phyloP scores from a whole-genome alignment of 2,797 vertebrate species.

The Numenius phaeopus region DNA sequence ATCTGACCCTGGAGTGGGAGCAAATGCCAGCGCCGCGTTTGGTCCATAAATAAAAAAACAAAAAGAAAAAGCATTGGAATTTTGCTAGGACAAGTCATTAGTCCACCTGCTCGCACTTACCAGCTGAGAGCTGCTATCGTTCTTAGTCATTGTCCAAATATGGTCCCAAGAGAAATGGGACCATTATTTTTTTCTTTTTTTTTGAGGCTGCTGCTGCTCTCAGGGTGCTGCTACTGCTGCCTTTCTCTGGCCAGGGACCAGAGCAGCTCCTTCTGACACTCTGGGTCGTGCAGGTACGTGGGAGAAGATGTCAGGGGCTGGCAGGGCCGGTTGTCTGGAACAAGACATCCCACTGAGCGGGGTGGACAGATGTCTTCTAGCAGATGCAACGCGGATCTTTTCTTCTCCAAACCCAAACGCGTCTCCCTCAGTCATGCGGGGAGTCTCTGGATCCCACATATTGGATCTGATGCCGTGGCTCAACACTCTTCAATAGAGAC shows the following conservation, averaged over 20 bases:
- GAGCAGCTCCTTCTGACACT: not conserved
- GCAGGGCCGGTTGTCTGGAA: not conserved
- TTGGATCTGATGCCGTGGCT: not conserved
- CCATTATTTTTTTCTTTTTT: not conserved
- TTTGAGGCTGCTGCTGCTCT: not conserved
- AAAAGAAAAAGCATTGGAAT: not conserved
- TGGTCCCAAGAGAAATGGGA: not conserved
- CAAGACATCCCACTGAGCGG: not conserved
- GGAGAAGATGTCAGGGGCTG: not conserved
- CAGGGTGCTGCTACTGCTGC: not conserved
- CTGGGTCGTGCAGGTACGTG: fast-evolving
- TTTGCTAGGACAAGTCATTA: not conserved
- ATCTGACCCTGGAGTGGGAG: not conserved
- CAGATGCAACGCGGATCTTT: not conserved
- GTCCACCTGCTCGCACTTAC: not conserved
- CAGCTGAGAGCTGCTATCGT: conserved; percentile 24
- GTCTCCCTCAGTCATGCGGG: not conserved
- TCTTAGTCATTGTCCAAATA: not conserved
- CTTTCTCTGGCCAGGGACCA: not conserved
- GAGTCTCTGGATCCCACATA: not conserved
- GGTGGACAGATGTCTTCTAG: not conserved
- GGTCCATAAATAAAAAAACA: not conserved
- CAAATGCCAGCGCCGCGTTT: not conserved
- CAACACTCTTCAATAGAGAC: fast-evolving
- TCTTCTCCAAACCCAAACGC: not conserved